Evolutionary conservation across 2,113 vertebrate species (phyloP).

Genomic region (Thermophis baileyi): DNA sequence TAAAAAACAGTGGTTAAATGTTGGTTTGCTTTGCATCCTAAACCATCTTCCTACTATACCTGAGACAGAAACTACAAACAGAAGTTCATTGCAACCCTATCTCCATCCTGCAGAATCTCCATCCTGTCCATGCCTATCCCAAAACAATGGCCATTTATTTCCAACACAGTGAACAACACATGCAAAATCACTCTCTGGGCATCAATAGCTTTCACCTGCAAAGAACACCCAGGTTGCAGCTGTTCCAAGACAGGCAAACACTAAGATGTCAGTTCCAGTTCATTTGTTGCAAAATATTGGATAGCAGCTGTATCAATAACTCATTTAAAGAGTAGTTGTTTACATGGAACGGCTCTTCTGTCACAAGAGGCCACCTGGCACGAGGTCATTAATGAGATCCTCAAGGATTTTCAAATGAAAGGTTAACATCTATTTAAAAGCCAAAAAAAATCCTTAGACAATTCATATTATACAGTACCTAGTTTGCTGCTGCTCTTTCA

Average conservation of each 20-base stretch:
- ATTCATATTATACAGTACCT: constrained; percentile 20
- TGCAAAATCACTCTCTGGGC: constrained; percentile 6
- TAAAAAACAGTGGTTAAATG: not conserved
- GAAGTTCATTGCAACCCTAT: not conserved
- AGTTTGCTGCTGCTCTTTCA: constrained; percentile 33
- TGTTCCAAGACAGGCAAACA: not conserved
- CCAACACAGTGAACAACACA: constrained; percentile 31
- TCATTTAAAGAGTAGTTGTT: constrained; percentile 42
- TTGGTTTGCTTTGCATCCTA: not conserved
- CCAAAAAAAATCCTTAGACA: not conserved
- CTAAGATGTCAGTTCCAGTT: constrained; percentile 17
- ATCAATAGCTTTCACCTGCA: constrained; percentile 8
- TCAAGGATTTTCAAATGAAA: constrained; percentile 57
- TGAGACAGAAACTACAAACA: not conserved
- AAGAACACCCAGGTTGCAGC: not conserved
- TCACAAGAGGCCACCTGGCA: constrained; percentile 8
- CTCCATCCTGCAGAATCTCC: not conserved
- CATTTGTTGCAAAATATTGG: constrained; percentile 27
- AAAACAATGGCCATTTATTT: not conserved
- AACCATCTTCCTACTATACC: not conserved
- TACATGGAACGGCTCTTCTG: constrained; percentile 28
- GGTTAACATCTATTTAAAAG: constrained; percentile 38
- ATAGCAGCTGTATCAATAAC: constrained; percentile 24
- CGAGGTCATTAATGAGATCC: constrained; percentile 42
- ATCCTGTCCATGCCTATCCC: not conserved